Percentiles rank a stretch among this genome's conserved stretches.
phyloP scores from a whole-genome alignment of 2,797 vertebrate genomes.

The Valencia hispanica region DNA sequence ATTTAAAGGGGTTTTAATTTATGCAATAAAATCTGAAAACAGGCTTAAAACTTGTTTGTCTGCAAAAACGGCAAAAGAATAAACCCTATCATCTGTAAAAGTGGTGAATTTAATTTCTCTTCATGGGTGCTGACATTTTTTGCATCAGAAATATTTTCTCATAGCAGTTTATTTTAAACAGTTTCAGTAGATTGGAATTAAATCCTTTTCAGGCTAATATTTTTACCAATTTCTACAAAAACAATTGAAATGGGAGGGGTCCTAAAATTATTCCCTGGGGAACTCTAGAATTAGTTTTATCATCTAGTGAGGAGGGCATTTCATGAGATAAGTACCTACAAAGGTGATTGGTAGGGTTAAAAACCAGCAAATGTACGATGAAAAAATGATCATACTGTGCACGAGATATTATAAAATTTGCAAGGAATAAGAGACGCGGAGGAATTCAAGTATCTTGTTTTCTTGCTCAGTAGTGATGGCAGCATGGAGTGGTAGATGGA shows the following conservation, averaged over 20 bases:
- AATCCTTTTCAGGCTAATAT: too few species aligned
- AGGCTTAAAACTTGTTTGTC: neutral
- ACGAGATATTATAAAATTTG: neutral
- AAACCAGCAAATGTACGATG: neutral
- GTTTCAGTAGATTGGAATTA: neutral
- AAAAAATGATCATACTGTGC: neutral
- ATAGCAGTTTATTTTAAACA: neutral
- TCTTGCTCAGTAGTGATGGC: too few species aligned
- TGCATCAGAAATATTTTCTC: neutral
- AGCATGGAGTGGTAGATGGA: too few species aligned
- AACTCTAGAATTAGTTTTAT: neutral
- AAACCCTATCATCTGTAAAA: neutral
- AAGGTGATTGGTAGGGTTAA: too few species aligned
- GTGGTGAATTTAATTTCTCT: neutral
- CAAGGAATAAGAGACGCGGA: neutral
- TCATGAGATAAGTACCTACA: too few species aligned
- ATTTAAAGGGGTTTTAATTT: neutral
- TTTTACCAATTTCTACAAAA: neutral
- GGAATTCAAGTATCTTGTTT: too few species aligned
- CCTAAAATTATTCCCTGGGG: neutral
- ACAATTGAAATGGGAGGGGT: neutral
- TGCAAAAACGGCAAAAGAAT: neutral
- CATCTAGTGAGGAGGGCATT: too few species aligned
- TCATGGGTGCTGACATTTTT: neutral
- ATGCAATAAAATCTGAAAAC: neutral